Conservation (phyloP, 2,113 vertebrate genomes). For the Pseudopipra pipra region DNA sequence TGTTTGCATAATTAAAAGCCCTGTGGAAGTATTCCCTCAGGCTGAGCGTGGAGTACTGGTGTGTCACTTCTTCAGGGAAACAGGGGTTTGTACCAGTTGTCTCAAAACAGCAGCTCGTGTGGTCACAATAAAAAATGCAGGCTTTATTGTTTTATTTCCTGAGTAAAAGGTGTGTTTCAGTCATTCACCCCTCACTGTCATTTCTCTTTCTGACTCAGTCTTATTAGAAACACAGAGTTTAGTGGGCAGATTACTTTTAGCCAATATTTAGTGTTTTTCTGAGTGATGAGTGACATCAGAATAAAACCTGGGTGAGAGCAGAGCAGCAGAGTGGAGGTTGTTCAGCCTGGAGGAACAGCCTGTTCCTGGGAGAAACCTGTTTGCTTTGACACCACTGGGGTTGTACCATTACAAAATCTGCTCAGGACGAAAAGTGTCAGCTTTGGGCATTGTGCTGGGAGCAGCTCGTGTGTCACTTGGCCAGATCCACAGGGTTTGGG, state of each 20-base stretch:
- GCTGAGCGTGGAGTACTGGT: not conserved
- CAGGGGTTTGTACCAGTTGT: rapidly evolving
- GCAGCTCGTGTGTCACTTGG: not conserved
- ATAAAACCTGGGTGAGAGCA: not conserved
- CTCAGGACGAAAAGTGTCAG: not conserved
- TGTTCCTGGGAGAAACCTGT: not conserved
- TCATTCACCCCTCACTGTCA: not conserved
- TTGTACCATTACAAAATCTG: not conserved
- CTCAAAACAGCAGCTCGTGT: not conserved
- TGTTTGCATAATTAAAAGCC: rapidly evolving
- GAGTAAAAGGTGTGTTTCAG: not conserved
- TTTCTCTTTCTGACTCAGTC: not conserved
- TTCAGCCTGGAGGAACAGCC: not conserved
- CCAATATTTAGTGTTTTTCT: not conserved
- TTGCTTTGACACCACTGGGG: not conserved
- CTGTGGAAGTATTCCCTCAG: not conserved
- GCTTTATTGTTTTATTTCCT: not conserved
- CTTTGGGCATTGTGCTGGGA: not conserved
- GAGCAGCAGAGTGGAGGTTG: rapidly evolving
- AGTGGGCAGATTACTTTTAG: not conserved
- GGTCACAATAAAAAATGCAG: not conserved
- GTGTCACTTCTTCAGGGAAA: not conserved
- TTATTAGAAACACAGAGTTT: not conserved
- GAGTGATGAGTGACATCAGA: not conserved
- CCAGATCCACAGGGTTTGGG: not conserved